These are phyloP conservation scores for Brassicogethes aeneus DNA, from an alignment of 2,888 invertebrate species.

Conservation along the genomic window DNA sequence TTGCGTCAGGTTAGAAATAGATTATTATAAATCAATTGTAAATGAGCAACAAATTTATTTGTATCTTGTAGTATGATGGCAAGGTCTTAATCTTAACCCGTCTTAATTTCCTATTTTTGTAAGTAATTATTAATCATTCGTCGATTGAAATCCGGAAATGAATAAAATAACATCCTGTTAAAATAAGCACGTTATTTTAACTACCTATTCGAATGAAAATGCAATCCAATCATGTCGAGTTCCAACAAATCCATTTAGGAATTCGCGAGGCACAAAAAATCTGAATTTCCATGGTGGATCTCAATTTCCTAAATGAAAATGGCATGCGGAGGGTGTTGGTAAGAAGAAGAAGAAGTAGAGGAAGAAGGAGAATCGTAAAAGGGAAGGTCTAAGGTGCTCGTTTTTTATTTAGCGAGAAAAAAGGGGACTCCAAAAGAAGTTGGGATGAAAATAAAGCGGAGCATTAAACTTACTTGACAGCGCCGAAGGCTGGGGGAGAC, in stretches of 20 bases:
- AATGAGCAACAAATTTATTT: no score
- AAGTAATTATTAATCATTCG: no score
- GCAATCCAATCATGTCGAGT: no score
- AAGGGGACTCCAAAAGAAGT: background rate
- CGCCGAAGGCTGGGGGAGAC: constrained; percentile 25
- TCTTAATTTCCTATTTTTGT: no score
- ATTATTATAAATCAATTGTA: no score
- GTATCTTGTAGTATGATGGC: no score
- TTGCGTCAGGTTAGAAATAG: no score
- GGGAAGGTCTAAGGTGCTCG: background rate
- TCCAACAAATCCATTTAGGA: background rate
- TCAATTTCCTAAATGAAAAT: constrained; percentile 12
- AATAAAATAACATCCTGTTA: no score
- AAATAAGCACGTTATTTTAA: no score
- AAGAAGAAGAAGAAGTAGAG: background rate
- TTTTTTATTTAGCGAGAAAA: constrained; percentile 1
- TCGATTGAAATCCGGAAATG: no score
- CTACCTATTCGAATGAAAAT: no score
- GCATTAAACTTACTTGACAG: constrained; percentile 34
- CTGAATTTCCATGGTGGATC: constrained; percentile 5
- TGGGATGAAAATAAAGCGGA: constrained; percentile 33
- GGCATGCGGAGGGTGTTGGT: background rate
- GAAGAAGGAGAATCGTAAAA: background rate
- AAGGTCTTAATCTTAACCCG: no score
- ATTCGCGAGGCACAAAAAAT: background rate